Conservation (phyloP, 1,140 invertebrate genomes). For the Lordiphosa mommai region DNA sequence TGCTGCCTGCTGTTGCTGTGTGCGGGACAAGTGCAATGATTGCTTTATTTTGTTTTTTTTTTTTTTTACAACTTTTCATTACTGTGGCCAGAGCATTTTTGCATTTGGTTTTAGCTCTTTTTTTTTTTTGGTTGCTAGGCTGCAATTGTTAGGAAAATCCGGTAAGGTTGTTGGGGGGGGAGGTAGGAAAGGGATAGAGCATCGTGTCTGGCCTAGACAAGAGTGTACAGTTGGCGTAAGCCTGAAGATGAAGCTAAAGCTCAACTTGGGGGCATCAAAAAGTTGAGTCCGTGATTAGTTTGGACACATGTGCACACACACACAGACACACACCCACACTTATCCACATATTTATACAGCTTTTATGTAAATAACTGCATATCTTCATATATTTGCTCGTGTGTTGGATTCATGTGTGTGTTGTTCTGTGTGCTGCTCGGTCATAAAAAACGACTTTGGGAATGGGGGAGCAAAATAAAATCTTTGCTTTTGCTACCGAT, state of each 20-base stretch:
- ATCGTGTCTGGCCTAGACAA: slow-evolving; percentile 21
- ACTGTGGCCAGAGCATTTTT: slow-evolving; percentile 35
- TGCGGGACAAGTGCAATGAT: slow-evolving; percentile 66
- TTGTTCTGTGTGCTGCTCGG: slow-evolving; percentile 4
- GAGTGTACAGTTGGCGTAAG: slow-evolving; percentile 21
- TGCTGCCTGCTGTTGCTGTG: slow-evolving; percentile 16
- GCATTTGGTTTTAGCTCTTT: slow-evolving; percentile 8
- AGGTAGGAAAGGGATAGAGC: slow-evolving; percentile 12
- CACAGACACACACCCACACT: slow-evolving; percentile 6
- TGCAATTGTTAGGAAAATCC: slow-evolving; percentile 43
- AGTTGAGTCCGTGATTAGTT: slow-evolving; percentile 34
- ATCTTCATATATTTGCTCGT: slow-evolving; percentile 44
- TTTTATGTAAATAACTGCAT: slow-evolving; percentile 57
- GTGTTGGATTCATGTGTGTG: slow-evolving; percentile 19
- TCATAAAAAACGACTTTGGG: slow-evolving; percentile 15
- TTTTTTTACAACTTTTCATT: slow-evolving; percentile 58
- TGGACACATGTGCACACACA: slow-evolving; percentile 32
- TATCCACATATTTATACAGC: slow-evolving; percentile 49
- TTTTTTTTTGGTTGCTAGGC: slow-evolving; percentile 55
- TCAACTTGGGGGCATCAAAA: slow-evolving; percentile 1
- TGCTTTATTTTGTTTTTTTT: slow-evolving; percentile 48
- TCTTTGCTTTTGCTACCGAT: slow-evolving; percentile 25
- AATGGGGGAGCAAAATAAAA: not conserved
- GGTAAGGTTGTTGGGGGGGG: slow-evolving; percentile 17
- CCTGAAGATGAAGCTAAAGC: slow-evolving; percentile 17